Conservation (phyloP, 2,113 vertebrate genomes). For the Paramormyrops kingsleyae region DNA sequence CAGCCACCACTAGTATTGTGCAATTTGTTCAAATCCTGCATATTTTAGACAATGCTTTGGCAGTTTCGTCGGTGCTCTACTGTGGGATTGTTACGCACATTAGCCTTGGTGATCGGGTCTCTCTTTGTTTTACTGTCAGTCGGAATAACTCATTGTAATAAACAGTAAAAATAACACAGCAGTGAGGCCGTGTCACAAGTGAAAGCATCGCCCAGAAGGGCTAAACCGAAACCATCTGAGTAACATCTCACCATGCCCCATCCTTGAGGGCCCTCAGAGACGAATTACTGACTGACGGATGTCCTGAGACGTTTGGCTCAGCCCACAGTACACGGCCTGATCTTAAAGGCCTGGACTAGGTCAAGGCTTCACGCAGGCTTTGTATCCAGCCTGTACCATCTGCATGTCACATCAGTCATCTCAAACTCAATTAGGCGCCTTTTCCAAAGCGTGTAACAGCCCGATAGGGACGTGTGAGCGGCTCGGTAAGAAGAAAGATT, state of each 20-base stretch:
- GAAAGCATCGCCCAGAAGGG: neutral
- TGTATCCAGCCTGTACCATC: neutral
- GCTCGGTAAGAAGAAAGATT: neutral
- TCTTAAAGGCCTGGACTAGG: neutral
- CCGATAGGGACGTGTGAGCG: neutral
- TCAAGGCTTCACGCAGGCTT: neutral
- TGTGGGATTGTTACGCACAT: neutral
- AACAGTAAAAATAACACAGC: neutral
- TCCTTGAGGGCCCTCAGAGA: neutral
- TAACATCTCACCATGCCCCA: neutral
- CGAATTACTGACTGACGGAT: neutral
- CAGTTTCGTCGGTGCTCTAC: neutral
- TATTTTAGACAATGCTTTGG: neutral
- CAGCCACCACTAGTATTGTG: neutral
- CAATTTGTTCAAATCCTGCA: neutral
- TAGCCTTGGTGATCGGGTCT: neutral
- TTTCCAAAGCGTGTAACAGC: neutral
- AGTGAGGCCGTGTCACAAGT: neutral
- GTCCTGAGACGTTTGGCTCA: neutral
- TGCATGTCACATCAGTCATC: neutral
- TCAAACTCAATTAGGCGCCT: neutral
- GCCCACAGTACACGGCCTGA: neutral
- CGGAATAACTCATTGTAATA: neutral
- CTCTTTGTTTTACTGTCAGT: neutral
- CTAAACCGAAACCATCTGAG: neutral